These are phyloP conservation scores for Micropoecilia bifurca DNA, from an alignment of 2,797 vertebrate species.

Conservation along the genomic window DNA sequence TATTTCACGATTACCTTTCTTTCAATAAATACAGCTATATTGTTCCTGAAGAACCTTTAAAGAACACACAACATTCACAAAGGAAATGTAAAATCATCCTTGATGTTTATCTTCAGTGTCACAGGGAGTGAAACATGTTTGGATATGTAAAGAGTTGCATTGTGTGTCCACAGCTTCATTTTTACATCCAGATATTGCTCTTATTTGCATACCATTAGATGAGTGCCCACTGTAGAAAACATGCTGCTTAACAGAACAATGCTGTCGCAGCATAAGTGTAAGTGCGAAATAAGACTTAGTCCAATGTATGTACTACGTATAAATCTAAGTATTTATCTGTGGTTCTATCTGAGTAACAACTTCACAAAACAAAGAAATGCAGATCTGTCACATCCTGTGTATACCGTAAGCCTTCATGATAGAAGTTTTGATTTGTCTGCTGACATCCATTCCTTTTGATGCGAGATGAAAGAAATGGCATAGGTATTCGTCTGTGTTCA, in stretches of 20 bases:
- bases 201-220: slow-evolving; percentile 37
- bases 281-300: slow-evolving; percentile 19
- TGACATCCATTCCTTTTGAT: slow-evolving; percentile 58
- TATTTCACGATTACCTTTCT: neutral
- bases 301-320: slow-evolving; percentile 19
- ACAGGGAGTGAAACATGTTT: neutral
- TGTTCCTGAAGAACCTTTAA: neutral
- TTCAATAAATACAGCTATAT: neutral
- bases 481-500: slow-evolving; percentile 24
- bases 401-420: slow-evolving; percentile 56
- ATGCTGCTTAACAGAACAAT: slow-evolving; percentile 32
- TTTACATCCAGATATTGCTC: slow-evolving; percentile 41
- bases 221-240: slow-evolving; percentile 47
- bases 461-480: slow-evolving; percentile 27
- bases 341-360: neutral
- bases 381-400: slow-evolving; percentile 47
- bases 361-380: slow-evolving; percentile 21
- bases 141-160: neutral
- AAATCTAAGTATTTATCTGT: slow-evolving; percentile 1
- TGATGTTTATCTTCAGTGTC: neutral
- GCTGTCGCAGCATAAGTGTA: slow-evolving; percentile 27
- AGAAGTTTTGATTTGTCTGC: slow-evolving; percentile 58
- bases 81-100: neutral
- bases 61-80: neutral
- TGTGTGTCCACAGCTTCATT: slow-evolving; percentile 12